Conservation (phyloP, 2,797 vertebrate genomes). For the Garrulus glandarius region DNA sequence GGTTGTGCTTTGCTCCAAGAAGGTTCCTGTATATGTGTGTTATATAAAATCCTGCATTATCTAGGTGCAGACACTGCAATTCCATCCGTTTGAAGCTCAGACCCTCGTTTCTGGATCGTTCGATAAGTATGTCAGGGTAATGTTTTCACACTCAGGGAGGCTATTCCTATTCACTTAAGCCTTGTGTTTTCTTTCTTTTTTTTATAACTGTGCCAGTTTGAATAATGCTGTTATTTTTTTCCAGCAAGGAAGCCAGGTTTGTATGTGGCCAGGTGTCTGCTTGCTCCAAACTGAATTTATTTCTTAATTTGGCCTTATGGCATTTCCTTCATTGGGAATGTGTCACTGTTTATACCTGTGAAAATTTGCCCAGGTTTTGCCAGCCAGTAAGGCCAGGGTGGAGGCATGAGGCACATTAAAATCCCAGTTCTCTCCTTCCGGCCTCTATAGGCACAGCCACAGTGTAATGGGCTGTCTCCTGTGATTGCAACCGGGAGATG, state of each 20-base stretch:
- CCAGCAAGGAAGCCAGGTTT: neutral
- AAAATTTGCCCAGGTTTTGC: neutral
- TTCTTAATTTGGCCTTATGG: neutral
- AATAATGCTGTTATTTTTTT: neutral
- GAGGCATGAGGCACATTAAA: neutral
- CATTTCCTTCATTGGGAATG: neutral
- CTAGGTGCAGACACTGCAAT: slow-evolving; percentile 92
- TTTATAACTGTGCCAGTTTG: neutral
- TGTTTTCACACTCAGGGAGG: neutral
- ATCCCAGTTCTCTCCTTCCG: neutral
- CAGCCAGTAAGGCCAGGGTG: neutral
- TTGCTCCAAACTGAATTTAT: neutral
- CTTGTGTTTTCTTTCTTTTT: neutral
- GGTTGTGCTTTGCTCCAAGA: neutral
- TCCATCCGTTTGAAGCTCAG: slow-evolving; percentile 96
- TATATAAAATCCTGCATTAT: neutral
- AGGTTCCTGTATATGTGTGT: neutral
- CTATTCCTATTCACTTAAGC: neutral
- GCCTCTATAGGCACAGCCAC: neutral
- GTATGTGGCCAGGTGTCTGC: neutral
- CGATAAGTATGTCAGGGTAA: slow-evolving; percentile 85
- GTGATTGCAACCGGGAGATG: neutral
- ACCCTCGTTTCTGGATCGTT: slow-evolving; percentile 94
- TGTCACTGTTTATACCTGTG: neutral
- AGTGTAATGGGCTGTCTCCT: neutral